A percentile compares a stretch with the other conserved stretches of the same genome.
Conservation (phyloP, 2,888 invertebrate species). For the Drosophila emarginata region DNA sequence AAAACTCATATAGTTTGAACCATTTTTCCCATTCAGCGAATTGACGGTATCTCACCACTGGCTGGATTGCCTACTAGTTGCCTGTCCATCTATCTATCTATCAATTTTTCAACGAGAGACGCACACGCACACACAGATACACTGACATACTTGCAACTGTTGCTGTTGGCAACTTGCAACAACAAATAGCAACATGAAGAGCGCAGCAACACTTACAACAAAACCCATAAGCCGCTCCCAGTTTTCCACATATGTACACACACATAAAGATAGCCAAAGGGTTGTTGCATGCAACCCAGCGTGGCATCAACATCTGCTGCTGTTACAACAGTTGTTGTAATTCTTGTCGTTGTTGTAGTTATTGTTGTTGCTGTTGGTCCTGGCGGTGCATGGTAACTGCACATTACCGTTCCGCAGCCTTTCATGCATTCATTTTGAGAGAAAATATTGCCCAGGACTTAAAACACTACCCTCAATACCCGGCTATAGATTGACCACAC, state of each 20-base stretch:
- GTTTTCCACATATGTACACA: conserved; percentile 23
- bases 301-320: conserved; percentile 33
- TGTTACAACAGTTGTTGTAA: conserved; percentile 31
- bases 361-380: conserved; percentile 22
- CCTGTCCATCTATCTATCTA: conserved; percentile 64
- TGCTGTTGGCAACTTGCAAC: conserved; percentile 50
- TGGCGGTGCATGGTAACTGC: conserved; percentile 55
- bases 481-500: not conserved
- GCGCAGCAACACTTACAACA: conserved; percentile 44
- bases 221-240: conserved; percentile 58
- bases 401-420: conserved; percentile 72
- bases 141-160: conserved; percentile 39
- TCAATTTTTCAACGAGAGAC: conserved; percentile 53
- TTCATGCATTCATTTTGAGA: conserved; percentile 73
- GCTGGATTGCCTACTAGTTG: conserved; percentile 29
- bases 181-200: conserved; percentile 12
- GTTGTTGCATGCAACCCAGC: conserved; percentile 45
- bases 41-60: conserved; percentile 12
- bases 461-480: conserved; percentile 9
- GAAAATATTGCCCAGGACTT: conserved; percentile 51
- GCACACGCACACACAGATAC: too few relatives aligned
- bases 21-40: conserved; percentile 4
- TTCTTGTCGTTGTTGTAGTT: conserved; percentile 3
- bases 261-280: conserved; percentile 11
- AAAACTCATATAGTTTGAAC: conserved; percentile 30